These are phyloP conservation scores for Euura lappo DNA, from an alignment of 1,140 invertebrate species.

Conservation along the genomic window DNA sequence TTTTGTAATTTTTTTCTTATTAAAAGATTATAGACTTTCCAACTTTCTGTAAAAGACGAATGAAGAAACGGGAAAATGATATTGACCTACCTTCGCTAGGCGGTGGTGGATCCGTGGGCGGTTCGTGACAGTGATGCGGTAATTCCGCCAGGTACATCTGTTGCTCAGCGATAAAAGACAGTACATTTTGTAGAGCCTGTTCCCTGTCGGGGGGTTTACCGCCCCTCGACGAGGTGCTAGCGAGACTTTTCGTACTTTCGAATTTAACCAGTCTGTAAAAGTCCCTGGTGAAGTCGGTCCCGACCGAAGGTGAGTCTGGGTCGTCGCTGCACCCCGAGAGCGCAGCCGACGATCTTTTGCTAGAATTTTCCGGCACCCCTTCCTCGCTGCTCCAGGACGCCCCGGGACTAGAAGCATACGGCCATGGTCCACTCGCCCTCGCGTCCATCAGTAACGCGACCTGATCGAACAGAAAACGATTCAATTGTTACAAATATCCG, in stretches of 20 bases:
- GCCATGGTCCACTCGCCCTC: constrained; percentile 47
- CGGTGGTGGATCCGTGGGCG: constrained; percentile 24
- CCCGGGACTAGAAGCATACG: constrained; percentile 50
- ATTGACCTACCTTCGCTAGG: constrained; percentile 37
- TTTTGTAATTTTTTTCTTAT: no score
- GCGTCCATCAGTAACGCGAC: constrained; percentile 50
- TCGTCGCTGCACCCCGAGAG: constrained; percentile 70
- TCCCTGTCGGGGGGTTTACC: constrained; percentile 67
- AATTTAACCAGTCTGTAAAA: constrained; percentile 80
- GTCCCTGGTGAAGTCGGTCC: constrained; percentile 80
- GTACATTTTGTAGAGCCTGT: constrained; percentile 73
- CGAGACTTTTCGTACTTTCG: constrained; percentile 79
- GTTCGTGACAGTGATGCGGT: constrained; percentile 31
- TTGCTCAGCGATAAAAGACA: constrained; percentile 78
- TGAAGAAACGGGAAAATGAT: no score
- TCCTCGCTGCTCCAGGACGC: constrained; percentile 55
- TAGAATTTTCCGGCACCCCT: constrained; percentile 47
- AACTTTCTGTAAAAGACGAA: no score
- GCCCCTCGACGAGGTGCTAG: constrained; percentile 75
- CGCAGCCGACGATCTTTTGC: constrained; percentile 72
- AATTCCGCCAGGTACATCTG: constrained; percentile 69
- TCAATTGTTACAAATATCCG: background rate
- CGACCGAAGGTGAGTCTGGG: constrained; percentile 69
- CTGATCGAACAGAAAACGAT: constrained; percentile 19
- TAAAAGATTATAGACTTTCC: no score